phyloP scores from a whole-genome alignment of 2,888 invertebrate species.

The Dromius quadrimaculatus region DNA sequence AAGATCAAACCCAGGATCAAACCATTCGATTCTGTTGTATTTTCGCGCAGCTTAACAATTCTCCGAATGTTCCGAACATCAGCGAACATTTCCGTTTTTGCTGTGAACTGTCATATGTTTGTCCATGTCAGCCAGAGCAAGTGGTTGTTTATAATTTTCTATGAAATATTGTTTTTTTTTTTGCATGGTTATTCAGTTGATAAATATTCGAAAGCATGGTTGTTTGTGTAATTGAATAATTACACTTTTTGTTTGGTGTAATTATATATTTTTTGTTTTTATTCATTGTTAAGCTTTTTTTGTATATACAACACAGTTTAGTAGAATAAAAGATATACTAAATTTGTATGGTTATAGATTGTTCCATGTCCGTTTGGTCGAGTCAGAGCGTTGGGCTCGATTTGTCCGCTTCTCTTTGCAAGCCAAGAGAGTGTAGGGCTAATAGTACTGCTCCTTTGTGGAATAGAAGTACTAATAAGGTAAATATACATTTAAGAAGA shows the following conservation, averaged over 20 bases:
- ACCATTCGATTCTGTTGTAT: conserved; percentile 7
- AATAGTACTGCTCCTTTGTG: conserved; percentile 40
- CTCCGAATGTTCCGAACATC: conserved; percentile 9
- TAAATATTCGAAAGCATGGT: conserved; percentile 23
- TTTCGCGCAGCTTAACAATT: not conserved
- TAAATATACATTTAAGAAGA: conserved; percentile 2
- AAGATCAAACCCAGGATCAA: too few species aligned
- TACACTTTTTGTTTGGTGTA: conserved; percentile 22
- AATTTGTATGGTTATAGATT: conserved; percentile 8
- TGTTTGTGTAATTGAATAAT: conserved; percentile 16
- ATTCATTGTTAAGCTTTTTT: conserved; percentile 6
- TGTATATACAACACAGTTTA: too few species aligned
- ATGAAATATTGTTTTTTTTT: conserved; percentile 15
- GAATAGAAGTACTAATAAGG: conserved; percentile 14
- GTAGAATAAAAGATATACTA: too few species aligned
- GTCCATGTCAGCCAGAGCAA: conserved; percentile 45
- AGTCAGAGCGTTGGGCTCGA: conserved; percentile 73
- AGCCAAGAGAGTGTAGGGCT: conserved; percentile 48
- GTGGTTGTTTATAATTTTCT: conserved; percentile 40
- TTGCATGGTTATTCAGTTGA: conserved; percentile 9
- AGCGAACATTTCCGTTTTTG: conserved; percentile 23
- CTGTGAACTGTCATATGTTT: conserved; percentile 42
- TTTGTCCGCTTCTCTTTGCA: conserved; percentile 60
- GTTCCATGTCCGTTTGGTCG: conserved; percentile 78
- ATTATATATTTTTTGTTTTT: conserved; percentile 33